phyloP scores from a whole-genome alignment of 1,140 invertebrate genomes.

The Panagrolaimus sp. region DNA sequence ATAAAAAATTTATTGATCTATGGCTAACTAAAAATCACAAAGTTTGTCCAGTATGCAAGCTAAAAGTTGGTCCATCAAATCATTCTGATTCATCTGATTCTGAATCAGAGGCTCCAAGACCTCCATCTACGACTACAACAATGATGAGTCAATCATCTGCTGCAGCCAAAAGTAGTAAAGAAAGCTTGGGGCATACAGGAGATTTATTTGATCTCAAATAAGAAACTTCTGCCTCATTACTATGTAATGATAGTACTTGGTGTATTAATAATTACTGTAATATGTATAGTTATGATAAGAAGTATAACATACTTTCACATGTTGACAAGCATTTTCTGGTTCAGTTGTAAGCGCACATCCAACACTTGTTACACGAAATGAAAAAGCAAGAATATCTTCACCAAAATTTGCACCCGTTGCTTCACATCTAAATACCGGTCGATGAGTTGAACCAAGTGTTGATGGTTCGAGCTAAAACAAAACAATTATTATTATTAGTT shows the following conservation, averaged over 20 bases:
- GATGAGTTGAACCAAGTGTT: conserved; percentile 26
- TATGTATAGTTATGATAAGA: no score
- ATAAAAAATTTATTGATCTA: conserved; percentile 92
- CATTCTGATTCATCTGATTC: conserved; percentile 39
- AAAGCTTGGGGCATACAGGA: no score
- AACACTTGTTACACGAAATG: neutral
- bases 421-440: conserved; percentile 19
- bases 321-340: conserved; percentile 46
- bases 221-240: no score
- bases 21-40: conserved; percentile 92
- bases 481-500: no score
- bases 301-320: conserved; percentile 28
- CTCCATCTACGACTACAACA: neutral
- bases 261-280: no score
- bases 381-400: conserved; percentile 29
- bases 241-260: no score
- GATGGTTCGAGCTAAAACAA: conserved; percentile 43
- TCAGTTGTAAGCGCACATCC: conserved; percentile 47
- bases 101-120: conserved; percentile 19
- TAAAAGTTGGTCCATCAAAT: conserved; percentile 71
- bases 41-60: conserved; percentile 93
- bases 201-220: no score
- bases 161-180: no score
- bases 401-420: conserved; percentile 57
- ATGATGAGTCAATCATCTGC: neutral